Evolutionary conservation across 2,888 invertebrate genomes (phyloP).

Genomic region (Scaptomyza cyrtandrae): DNA sequence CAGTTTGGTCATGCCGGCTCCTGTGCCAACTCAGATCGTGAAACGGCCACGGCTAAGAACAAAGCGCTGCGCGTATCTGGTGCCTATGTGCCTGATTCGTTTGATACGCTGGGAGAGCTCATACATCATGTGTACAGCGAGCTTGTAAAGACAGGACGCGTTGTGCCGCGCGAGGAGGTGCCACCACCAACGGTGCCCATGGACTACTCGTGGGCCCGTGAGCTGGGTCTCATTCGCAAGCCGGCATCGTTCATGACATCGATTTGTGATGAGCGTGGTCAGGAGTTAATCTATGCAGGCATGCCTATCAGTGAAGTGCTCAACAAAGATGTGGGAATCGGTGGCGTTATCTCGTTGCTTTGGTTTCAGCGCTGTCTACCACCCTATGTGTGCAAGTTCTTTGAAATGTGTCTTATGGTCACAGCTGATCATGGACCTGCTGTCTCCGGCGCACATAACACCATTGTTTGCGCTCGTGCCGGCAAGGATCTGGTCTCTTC

Average conservation of each 20-base stretch:
- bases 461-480: constrained; percentile 98
- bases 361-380: constrained; percentile 99
- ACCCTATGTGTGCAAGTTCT: constrained; percentile 96
- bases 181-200: constrained; percentile 99
- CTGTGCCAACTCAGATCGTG: constrained; percentile 96
- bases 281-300: constrained; percentile 98
- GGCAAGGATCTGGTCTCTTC: constrained; percentile 99
- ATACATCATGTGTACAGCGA: constrained; percentile 90
- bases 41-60: constrained; percentile 98
- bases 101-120: constrained; percentile 94
- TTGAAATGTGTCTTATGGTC: constrained; percentile 99
- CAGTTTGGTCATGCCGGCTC: constrained; percentile 99
- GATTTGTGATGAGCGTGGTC: constrained; percentile 99
- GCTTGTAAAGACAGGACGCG: constrained; percentile 92
- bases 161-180: constrained; percentile 94
- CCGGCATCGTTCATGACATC: constrained; percentile 99
- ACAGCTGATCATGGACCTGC: constrained; percentile 99
- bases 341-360: constrained; percentile 97
- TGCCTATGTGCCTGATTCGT: constrained; percentile 95
- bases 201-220: constrained; percentile 99
- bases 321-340: constrained; percentile 97
- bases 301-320: constrained; percentile 95
- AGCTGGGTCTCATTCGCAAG: constrained; percentile 98
- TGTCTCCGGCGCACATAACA: constrained; percentile 99
- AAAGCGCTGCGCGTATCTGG: constrained; percentile 92